A percentile compares a stretch with the other conserved stretches of the same genome.
phyloP scores from a whole-genome alignment of 1,140 invertebrate species.

The Chionoecetes opilio region DNA sequence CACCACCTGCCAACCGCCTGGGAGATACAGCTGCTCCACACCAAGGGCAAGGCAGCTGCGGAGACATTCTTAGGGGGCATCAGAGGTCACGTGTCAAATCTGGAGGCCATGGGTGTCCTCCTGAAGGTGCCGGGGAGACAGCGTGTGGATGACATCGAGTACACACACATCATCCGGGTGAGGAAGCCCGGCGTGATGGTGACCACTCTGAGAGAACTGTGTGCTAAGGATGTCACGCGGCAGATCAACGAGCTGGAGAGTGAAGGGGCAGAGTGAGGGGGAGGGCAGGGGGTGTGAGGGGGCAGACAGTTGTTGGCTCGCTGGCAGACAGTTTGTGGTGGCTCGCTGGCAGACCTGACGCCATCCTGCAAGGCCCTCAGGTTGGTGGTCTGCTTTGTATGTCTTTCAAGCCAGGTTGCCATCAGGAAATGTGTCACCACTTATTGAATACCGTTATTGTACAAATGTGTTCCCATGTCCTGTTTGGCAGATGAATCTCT shows the following conservation, averaged over 20 bases:
- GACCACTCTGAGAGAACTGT: slow-evolving; percentile 31
- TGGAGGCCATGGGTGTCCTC: not conserved
- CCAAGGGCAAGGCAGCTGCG: not conserved
- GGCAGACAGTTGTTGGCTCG: too few species aligned
- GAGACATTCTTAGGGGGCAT: not conserved
- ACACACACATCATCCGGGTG: slow-evolving; percentile 1
- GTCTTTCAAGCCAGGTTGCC: too few species aligned
- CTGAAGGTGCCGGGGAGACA: slow-evolving; percentile 54
- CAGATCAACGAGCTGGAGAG: slow-evolving; percentile 59
- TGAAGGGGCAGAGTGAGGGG: slow-evolving; percentile 24
- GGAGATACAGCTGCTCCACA: not conserved
- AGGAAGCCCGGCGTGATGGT: slow-evolving; percentile 41
- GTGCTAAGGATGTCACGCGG: slow-evolving; percentile 34
- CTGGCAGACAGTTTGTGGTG: too few species aligned
- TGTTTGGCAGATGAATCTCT: too few species aligned
- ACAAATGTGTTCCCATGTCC: too few species aligned
- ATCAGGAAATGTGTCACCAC: too few species aligned
- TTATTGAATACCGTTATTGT: too few species aligned
- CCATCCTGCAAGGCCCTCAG: too few species aligned
- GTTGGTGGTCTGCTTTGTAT: too few species aligned
- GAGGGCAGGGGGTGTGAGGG: not conserved
- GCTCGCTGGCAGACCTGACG: too few species aligned
- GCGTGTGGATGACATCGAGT: slow-evolving; percentile 20
- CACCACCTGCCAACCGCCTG: not conserved
- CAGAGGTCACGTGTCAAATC: not conserved